Evolutionary conservation across 1,140 invertebrate genomes (phyloP).

Genomic region (Heliothis virescens): DNA sequence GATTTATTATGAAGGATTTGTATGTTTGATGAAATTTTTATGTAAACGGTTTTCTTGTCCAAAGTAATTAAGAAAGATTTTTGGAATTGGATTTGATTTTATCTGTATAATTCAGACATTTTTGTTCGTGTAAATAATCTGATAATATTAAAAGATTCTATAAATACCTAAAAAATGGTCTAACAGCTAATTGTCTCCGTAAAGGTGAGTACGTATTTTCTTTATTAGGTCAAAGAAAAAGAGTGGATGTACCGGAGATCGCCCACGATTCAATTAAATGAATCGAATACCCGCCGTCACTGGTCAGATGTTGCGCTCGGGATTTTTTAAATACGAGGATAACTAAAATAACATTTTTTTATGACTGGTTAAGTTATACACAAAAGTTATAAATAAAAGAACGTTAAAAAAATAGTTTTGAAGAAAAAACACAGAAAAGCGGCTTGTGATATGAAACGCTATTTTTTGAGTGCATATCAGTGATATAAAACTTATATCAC

Average conservation of each 20-base stretch:
- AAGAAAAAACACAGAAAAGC: background rate
- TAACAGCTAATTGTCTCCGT: background rate
- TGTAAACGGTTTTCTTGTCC: background rate
- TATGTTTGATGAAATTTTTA: slow-evolving; percentile 1
- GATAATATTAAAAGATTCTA: too few species aligned
- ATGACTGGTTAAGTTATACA: too few species aligned
- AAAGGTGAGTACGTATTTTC: background rate
- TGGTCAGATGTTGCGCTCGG: background rate
- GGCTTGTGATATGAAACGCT: background rate
- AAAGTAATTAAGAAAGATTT: background rate
- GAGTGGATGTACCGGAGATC: slow-evolving; percentile 10
- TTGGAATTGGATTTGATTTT: too few species aligned
- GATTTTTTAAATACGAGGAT: background rate
- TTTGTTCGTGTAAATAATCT: too few species aligned
- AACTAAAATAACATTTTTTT: background rate
- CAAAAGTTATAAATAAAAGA: too few species aligned
- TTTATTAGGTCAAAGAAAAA: slow-evolving; percentile 29
- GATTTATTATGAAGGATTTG: slow-evolving; percentile 13
- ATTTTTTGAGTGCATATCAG: slow-evolving; percentile 12
- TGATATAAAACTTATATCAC: slow-evolving; percentile 8
- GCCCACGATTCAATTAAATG: slow-evolving; percentile 37
- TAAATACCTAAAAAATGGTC: too few species aligned
- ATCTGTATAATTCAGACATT: too few species aligned
- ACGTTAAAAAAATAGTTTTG: too few species aligned
- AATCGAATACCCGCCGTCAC: background rate